A percentile compares a stretch with the other conserved stretches of the same genome.
These are phyloP conservation scores for Drosophila barbarae DNA, from an alignment of 2,888 invertebrate genomes.

Conservation along the genomic window DNA sequence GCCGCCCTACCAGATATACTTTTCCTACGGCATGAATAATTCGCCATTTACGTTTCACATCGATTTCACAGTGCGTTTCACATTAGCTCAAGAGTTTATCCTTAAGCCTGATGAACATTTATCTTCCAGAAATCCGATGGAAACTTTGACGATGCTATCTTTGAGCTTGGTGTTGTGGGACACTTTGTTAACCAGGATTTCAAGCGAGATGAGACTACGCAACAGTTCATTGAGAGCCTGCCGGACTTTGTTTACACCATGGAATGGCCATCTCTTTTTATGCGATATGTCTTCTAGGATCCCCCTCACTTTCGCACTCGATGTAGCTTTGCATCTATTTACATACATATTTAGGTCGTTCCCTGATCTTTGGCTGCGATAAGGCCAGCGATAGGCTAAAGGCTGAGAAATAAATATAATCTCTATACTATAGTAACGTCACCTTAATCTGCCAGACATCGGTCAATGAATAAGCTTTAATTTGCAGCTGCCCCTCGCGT, in stretches of 20 bases:
- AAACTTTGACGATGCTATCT: conserved; percentile 55
- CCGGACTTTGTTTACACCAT: conserved; percentile 81
- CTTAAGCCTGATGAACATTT: background rate
- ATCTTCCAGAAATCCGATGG: conserved; percentile 43
- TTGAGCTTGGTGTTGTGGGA: conserved; percentile 80
- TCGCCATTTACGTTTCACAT: conserved; percentile 70
- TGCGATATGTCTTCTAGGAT: conserved; percentile 73
- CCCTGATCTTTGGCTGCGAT: conserved; percentile 9
- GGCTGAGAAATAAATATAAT: conserved; percentile 28
- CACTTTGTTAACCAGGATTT: conserved; percentile 80
- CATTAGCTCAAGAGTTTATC: background rate
- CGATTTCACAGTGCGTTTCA: conserved; percentile 59
- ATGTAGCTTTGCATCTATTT: conserved; percentile 21
- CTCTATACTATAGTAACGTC: conserved; percentile 24
- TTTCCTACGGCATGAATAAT: conserved; percentile 65
- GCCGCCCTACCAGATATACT: conserved; percentile 73
- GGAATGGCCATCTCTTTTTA: conserved; percentile 81
- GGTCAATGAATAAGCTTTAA: conserved; percentile 35
- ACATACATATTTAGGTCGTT: conserved; percentile 12
- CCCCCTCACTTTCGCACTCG: background rate
- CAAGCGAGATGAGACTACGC: conserved; percentile 78
- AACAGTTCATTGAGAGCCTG: conserved; percentile 80
- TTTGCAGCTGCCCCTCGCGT: conserved; percentile 31
- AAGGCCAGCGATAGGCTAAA: conserved; percentile 3
- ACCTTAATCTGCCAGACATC: conserved; percentile 34